Conservation (phyloP, 2,113 vertebrate genomes). For the Bubalus kerabau region DNA sequence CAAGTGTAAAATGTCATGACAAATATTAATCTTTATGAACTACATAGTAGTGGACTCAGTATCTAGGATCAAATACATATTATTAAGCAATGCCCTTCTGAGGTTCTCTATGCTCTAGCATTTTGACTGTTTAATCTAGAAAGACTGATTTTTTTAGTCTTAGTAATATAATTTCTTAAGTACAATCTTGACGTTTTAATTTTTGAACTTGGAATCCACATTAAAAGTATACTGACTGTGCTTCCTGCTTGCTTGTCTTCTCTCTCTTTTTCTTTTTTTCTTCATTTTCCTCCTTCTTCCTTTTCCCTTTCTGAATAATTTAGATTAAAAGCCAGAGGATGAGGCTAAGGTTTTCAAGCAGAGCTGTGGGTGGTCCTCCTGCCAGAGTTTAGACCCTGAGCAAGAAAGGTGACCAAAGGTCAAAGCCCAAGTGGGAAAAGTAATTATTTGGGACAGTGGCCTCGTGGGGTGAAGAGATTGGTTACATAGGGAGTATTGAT, state of each 20-base stretch:
- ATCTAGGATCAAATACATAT: background rate
- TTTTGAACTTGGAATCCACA: background rate
- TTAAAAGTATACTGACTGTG: background rate
- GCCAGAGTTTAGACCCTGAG: background rate
- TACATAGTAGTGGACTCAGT: background rate
- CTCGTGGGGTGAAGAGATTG: background rate
- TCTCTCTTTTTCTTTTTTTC: background rate
- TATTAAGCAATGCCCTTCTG: background rate
- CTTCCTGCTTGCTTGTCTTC: background rate
- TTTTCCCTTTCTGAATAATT: conserved; percentile 12
- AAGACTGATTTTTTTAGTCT: background rate
- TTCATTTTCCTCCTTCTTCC: background rate
- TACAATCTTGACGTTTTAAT: background rate
- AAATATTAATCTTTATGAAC: background rate
- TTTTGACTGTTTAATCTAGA: conserved; percentile 8
- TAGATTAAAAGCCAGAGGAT: background rate
- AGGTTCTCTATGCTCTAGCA: background rate
- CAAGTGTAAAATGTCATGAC: background rate
- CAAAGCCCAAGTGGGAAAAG: background rate
- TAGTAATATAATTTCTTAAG: conserved; percentile 2
- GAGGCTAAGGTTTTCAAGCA: background rate
- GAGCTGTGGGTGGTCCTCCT: background rate
- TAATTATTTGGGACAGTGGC: background rate
- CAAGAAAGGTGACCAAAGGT: background rate
- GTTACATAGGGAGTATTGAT: background rate